Evolutionary conservation across 2,888 invertebrate genomes (phyloP), one percentile per base, ranked within the genome.

Genomic region (Lacanobia oleracea): DNA sequence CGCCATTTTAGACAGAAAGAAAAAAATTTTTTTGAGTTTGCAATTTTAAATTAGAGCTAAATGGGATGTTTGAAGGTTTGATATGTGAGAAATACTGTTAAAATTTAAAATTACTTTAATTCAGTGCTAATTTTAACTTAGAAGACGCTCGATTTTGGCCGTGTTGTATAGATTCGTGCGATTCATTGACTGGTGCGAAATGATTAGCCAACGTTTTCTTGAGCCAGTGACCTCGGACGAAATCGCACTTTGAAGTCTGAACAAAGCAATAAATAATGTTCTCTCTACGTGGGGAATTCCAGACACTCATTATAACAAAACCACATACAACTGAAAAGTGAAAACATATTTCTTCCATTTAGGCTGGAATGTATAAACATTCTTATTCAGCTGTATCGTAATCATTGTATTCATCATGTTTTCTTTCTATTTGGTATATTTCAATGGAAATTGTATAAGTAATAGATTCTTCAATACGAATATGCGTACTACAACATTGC

Each of bases 171-270:
- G 56, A 80, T 85, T 84, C 78, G 72, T 86, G 76, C 86, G 83
- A 90, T 90, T 91, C 89, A 91, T 90, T 90, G 83, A 91, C 86
- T 88, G 84, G 83, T 89, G 88, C 81, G 82, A 89, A 93, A 89
- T 89, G 90, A 93, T 94, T 94, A 92, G 89, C 91, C 90, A 94
- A 95, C 89, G 91, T 92, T 92, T 91, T 91, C 91, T 93, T 90
- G 86, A 93, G 90, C 91, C 85, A 88, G 88, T 91, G 94, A 93
- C 95, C 95, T 95, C 94, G 94, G 89, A 88, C 88, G 86, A 90
- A 93, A 92, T 91, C 87, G 91, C 91, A 92, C 91, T 92, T 92
- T 89, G 90, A 90, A 91, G 56, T 76, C 87, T 86, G 90, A 93
- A 94, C 94, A 94, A 94, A 93, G 93, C 92, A 90, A 87, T 84